A percentile compares a stretch with the other conserved stretches of the same genome.
Evolutionary conservation across 2,113 vertebrate species (phyloP).

Genomic region (Callithrix jacchus): DNA sequence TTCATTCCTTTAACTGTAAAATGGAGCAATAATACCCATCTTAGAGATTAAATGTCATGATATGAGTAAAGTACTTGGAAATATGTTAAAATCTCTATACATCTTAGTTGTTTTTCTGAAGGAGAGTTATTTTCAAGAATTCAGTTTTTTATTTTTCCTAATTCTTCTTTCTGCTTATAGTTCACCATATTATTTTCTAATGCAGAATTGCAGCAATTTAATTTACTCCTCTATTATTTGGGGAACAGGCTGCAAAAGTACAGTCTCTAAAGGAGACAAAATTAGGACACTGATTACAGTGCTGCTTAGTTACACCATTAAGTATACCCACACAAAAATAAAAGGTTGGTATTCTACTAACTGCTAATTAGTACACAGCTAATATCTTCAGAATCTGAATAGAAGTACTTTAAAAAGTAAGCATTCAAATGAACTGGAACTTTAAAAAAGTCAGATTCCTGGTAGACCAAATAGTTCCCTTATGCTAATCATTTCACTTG

Average conservation of each 20-base stretch:
- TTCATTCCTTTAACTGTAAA: background rate
- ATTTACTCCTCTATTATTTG: constrained; percentile 74
- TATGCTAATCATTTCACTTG: background rate
- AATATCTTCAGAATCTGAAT: constrained; percentile 60
- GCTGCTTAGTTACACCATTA: constrained; percentile 64
- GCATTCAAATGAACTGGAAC: constrained; percentile 38
- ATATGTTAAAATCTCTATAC: background rate
- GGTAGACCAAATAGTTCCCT: background rate
- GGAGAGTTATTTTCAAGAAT: constrained; percentile 13
- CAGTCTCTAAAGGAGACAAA: constrained; percentile 69
- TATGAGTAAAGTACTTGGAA: background rate
- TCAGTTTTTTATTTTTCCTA: constrained; percentile 41
- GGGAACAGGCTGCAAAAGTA: constrained; percentile 55
- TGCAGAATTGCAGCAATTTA: constrained; percentile 66
- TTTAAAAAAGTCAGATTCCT: background rate
- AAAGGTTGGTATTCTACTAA: constrained; percentile 67
- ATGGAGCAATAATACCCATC: background rate
- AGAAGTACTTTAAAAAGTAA: constrained; percentile 62
- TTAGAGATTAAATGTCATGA: background rate
- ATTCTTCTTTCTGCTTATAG: constrained; percentile 28
- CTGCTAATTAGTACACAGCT: constrained; percentile 66
- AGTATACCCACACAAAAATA: constrained; percentile 63
- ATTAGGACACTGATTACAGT: constrained; percentile 73
- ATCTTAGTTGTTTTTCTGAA: background rate
- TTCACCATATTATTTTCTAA: constrained; percentile 56